These are phyloP conservation scores for Laticauda laticaudata DNA, from an alignment of 2,113 vertebrate species.

Conservation along the genomic window DNA sequence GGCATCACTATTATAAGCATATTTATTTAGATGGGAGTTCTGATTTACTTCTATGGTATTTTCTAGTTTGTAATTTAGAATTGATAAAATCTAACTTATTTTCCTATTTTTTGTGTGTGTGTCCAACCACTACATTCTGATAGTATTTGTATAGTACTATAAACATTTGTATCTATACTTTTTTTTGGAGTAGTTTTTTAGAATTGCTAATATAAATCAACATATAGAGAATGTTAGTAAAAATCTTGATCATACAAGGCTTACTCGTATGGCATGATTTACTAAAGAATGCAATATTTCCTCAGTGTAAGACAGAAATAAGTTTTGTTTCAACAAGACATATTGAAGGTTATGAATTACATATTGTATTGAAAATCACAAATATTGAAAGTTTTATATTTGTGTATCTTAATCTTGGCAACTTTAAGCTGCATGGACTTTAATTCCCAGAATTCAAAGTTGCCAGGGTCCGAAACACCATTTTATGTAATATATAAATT, in stretches of 20 bases:
- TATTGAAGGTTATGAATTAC: background rate
- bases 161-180: background rate
- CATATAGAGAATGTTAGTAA: background rate
- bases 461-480: background rate
- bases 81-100: background rate
- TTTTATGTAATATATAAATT: background rate
- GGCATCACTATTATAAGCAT: background rate
- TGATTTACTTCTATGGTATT: background rate
- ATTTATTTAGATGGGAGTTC: background rate
- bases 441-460: background rate
- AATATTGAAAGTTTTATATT: background rate
- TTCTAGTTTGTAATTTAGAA: background rate
- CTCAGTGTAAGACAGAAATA: background rate
- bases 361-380: background rate
- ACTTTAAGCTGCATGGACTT: background rate
- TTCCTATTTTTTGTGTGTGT: background rate
- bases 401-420: background rate
- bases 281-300: background rate
- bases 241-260: background rate
- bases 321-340: background rate
- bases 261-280: background rate
- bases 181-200: background rate
- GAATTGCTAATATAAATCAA: background rate
- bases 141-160: background rate
- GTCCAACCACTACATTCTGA: background rate